phyloP scores from a whole-genome alignment of 2,797 vertebrate species.

The Pangasius larnaudii region DNA sequence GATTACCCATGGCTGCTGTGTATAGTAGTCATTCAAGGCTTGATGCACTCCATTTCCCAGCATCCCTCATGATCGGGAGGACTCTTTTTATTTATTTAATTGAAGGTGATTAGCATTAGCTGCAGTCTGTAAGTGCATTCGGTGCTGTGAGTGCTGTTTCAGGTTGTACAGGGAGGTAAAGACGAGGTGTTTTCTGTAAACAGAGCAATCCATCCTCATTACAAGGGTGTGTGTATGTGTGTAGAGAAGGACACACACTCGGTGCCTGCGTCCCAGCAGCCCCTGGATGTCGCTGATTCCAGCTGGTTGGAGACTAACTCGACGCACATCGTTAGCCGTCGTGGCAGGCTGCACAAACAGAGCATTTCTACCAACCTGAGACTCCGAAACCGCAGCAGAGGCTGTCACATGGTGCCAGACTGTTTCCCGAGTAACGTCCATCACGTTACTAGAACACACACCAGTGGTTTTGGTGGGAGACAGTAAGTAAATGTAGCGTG shows the following conservation, averaged over 20 bases:
- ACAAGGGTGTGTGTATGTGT: not conserved
- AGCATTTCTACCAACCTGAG: not conserved
- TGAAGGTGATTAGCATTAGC: slow-evolving; percentile 5
- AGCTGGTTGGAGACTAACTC: slow-evolving; percentile 37
- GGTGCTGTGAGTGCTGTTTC: not conserved
- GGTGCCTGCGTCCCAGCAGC: not conserved
- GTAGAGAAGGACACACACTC: not conserved
- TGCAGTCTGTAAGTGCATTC: not conserved
- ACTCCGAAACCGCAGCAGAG: slow-evolving; percentile 2
- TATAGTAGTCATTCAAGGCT: slow-evolving; percentile 6
- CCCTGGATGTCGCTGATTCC: slow-evolving; percentile 19
- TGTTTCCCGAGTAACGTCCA: not conserved
- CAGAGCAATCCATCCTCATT: slow-evolving; percentile 29
- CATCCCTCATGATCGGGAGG: not conserved
- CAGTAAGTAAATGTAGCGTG: not conserved
- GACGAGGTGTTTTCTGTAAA: slow-evolving; percentile 18
- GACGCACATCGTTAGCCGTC: slow-evolving; percentile 10
- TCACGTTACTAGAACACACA: not conserved
- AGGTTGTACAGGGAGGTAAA: not conserved
- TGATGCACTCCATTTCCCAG: slow-evolving; percentile 33
- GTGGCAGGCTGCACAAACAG: slow-evolving; percentile 33
- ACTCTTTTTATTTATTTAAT: not conserved
- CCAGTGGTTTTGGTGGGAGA: not conserved
- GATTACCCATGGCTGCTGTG: not conserved
- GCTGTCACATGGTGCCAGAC: not conserved